Percentiles rank a stretch among this genome's conserved stretches.
phyloP scores from a whole-genome alignment of 1,140 invertebrate species.

The Calephelis nemesis region DNA sequence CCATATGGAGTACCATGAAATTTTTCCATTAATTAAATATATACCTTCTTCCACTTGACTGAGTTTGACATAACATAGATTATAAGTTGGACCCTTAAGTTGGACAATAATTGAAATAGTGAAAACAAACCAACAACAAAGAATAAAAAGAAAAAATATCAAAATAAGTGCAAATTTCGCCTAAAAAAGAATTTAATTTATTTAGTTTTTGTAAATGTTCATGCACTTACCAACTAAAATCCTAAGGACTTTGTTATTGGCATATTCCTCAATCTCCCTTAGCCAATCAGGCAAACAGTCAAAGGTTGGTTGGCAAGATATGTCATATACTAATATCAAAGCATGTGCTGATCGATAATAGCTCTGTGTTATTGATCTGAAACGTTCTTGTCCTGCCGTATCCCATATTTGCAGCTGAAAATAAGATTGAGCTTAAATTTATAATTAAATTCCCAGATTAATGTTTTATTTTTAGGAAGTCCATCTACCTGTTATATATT shows the following conservation, averaged over 20 bases:
- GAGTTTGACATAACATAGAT: too few relatives aligned
- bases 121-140: too few relatives aligned
- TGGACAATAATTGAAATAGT: too few relatives aligned
- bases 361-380: constrained; percentile 98
- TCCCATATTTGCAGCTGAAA: constrained; percentile 98
- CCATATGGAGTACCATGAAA: too few relatives aligned
- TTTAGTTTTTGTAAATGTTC: neutral
- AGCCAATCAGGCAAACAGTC: constrained; percentile 97
- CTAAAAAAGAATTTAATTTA: neutral
- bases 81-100: too few relatives aligned
- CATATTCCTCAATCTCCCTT: constrained; percentile 97
- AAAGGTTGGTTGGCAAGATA: constrained; percentile 97
- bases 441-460: too few relatives aligned
- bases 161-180: too few relatives aligned
- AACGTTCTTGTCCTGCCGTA: constrained; percentile 97
- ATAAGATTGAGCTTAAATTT: neutral
- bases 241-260: constrained; percentile 94
- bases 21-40: too few relatives aligned
- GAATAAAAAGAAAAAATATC: too few relatives aligned
- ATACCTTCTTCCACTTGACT: too few relatives aligned
- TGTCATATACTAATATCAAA: constrained; percentile 98
- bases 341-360: constrained; percentile 99
- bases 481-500: too few relatives aligned
- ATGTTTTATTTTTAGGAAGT: neutral
- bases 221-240: constrained; percentile 90